Evolutionary conservation across 1,140 invertebrate species (phyloP), one percentile per base, ranked within the genome.

Genomic region (Heterodera carotae): DNA sequence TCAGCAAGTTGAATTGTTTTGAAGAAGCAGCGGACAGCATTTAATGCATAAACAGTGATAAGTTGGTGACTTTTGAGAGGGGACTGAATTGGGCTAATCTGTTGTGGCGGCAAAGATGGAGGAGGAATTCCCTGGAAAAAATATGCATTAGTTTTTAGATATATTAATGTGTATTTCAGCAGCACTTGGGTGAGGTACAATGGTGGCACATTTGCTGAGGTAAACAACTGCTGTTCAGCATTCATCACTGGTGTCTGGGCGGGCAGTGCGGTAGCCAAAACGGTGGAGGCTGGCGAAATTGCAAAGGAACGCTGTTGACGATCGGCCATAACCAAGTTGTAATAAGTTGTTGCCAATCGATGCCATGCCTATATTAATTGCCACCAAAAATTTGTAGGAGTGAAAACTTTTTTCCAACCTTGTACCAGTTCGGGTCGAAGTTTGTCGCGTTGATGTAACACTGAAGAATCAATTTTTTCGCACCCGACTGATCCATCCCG

Each of bases 301-400:
- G 66, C 36, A 8, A 62, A 25, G 31, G 72, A 43, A 77, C 53
- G 72, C 48, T 36, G 80, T 10, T 70, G 33, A 64, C 70, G 43
- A 36, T 82, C 81, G 39, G 72, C 60, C 66, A 77, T 76, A 0
- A 98, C 94, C 0, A 96, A 93, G 89, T 98, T 95, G 86, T 96
- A 99, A 88, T 98, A 98, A 91, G 95, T 96, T 82, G 96, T 96
- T 0, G 97, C 97, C 91, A 94, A 96, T 2, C 95, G 92, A 89
- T 99, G 96, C 95, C 97, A 99, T 0, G 96, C 96, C 91, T 98
- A 67, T 62, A 83, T 74, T 82, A 34, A 33, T 29, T 66, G 69
- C n/a, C n/a, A n/a, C n/a, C n/a, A 67, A 22, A 48, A 25, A 33
- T 22, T 53, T 33, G 69, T 27, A 66, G 34, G 10, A 25, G n/a